Conservation (phyloP, 1,140 invertebrate species). For the Nebria ingens region DNA sequence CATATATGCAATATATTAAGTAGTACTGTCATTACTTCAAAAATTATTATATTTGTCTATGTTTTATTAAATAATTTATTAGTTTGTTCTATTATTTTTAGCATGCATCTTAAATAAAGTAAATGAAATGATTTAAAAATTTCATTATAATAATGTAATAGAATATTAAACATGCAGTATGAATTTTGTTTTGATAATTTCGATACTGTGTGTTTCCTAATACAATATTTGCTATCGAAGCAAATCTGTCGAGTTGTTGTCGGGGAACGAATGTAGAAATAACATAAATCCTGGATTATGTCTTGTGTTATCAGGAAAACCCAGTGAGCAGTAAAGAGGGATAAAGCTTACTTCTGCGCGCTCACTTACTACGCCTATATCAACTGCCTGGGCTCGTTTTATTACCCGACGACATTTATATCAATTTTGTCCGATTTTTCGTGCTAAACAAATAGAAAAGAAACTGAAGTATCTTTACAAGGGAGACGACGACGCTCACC, state of each 20-base stretch:
- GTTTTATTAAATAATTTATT: too few relatives aligned
- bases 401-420: neutral
- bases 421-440: neutral
- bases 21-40: too few relatives aligned
- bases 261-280: slow-evolving; percentile 1
- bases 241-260: neutral
- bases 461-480: too few relatives aligned
- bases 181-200: neutral
- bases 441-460: too few relatives aligned
- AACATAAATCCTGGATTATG: slow-evolving; percentile 11
- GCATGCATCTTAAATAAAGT: too few relatives aligned
- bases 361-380: neutral
- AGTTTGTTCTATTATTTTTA: too few relatives aligned
- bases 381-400: neutral
- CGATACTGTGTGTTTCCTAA: neutral
- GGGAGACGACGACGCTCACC: too few relatives aligned
- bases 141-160: too few relatives aligned
- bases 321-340: slow-evolving; percentile 7
- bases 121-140: too few relatives aligned
- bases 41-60: too few relatives aligned
- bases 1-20: too few relatives aligned
- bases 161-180: too few relatives aligned
- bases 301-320: neutral
- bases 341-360: neutral
- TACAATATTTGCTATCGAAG: neutral